phyloP scores from a whole-genome alignment of 1,140 invertebrate genomes.

The Aphaenogaster floridana region DNA sequence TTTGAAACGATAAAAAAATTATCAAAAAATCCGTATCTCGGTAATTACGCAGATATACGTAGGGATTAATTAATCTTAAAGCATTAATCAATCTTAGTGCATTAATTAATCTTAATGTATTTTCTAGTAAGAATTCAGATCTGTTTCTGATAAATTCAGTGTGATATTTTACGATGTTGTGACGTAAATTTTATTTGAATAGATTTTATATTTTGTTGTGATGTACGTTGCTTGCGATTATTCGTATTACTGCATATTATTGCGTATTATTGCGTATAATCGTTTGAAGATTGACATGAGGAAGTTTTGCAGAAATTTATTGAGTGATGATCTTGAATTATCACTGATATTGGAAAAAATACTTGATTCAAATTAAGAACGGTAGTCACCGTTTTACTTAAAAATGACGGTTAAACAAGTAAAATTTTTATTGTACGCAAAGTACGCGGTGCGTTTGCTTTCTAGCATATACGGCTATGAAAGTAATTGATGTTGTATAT shows the following conservation, averaged over 20 bases:
- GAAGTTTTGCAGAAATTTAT: constrained; percentile 19
- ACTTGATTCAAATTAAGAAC: constrained; percentile 6
- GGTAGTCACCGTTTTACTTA: not conserved
- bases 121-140: constrained; percentile 50
- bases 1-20: constrained; percentile 18
- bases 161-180: constrained; percentile 50
- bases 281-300: not conserved
- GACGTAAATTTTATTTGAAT: constrained; percentile 37
- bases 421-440: constrained; percentile 34
- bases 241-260: constrained; percentile 7
- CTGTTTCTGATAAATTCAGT: constrained; percentile 44
- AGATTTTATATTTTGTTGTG: constrained; percentile 53
- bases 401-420: not conserved
- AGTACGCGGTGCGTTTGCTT: constrained; percentile 16
- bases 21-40: constrained; percentile 63
- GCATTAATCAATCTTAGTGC: constrained; percentile 42
- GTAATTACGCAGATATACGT: constrained; percentile 50
- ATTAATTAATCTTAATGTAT: constrained; percentile 64
- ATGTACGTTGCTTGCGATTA: constrained; percentile 51
- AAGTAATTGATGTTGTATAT: constrained; percentile 46
- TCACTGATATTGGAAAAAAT: constrained; percentile 21
- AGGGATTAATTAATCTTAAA: constrained; percentile 36
- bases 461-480: constrained; percentile 17
- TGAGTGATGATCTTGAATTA: not conserved
- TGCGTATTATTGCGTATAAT: constrained; percentile 20